Conservation (phyloP, 2,888 invertebrate genomes). For the Sarcophaga rosellei region DNA sequence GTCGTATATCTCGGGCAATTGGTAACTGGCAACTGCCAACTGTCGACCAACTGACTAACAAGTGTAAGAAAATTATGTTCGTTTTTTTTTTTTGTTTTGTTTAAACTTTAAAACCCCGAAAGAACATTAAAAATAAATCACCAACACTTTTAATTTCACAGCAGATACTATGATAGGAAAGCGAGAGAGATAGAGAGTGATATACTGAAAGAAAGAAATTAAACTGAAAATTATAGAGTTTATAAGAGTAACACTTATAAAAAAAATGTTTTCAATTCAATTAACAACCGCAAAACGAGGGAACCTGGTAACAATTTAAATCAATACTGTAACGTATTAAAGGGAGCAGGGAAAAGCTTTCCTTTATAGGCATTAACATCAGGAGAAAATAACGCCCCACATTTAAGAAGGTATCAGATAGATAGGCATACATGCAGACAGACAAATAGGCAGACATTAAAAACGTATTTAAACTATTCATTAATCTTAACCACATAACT, state of each 20-base stretch:
- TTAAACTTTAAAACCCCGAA: not conserved
- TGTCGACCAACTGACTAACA: slow-evolving; percentile 4
- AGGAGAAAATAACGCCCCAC: slow-evolving; percentile 53
- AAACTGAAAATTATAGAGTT: slow-evolving; percentile 46
- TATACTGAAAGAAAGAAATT: slow-evolving; percentile 28
- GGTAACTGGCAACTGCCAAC: not conserved
- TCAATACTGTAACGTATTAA: slow-evolving; percentile 45
- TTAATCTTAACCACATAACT: slow-evolving; percentile 67
- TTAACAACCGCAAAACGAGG: slow-evolving; percentile 46
- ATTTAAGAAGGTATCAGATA: slow-evolving; percentile 54
- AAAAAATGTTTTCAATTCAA: slow-evolving; percentile 49
- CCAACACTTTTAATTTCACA: slow-evolving; percentile 60
- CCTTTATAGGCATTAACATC: slow-evolving; percentile 21
- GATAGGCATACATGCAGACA: not conserved
- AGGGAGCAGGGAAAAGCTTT: slow-evolving; percentile 23
- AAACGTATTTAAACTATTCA: slow-evolving; percentile 63
- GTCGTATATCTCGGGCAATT: not conserved
- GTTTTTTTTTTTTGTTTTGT: slow-evolving; percentile 21
- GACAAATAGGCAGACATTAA: slow-evolving; percentile 49
- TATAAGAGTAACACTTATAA: slow-evolving; percentile 46
- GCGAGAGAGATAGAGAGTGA: not conserved
- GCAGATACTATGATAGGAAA: slow-evolving; percentile 8
- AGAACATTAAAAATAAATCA: slow-evolving; percentile 59
- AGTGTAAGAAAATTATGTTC: slow-evolving; percentile 19
- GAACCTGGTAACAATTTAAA: slow-evolving; percentile 55